phyloP scores from a whole-genome alignment of 2,113 vertebrate species.

The Hassar affinis region DNA sequence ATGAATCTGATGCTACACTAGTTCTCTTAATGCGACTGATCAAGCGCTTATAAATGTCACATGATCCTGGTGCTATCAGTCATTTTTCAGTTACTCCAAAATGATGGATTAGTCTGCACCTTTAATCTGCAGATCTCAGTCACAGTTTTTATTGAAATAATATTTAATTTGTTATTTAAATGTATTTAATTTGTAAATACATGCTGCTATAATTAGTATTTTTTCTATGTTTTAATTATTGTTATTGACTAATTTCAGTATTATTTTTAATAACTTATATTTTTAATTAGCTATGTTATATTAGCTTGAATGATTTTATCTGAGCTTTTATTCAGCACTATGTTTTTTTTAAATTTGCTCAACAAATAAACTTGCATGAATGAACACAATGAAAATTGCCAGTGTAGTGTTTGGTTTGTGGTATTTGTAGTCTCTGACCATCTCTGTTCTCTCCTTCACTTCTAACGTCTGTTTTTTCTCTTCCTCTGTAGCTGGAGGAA shows the following conservation, averaged over 20 bases:
- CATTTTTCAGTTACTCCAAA: no score
- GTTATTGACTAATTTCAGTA: not conserved
- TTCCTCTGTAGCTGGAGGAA: conserved; percentile 82
- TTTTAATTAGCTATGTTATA: not conserved
- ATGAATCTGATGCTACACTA: no score
- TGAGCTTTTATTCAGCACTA: not conserved
- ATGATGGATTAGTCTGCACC: no score
- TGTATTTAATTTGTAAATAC: not conserved
- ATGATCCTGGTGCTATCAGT: no score
- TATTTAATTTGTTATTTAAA: no score
- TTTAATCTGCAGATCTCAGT: not conserved
- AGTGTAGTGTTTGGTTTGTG: not conserved
- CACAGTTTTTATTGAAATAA: no score
- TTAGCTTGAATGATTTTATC: not conserved
- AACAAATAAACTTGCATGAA: no score
- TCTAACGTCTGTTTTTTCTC: not conserved
- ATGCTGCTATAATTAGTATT: no score
- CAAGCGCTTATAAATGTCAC: no score
- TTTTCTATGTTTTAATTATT: no score
- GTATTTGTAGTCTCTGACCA: not conserved
- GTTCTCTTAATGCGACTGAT: no score
- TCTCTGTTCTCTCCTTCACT: not conserved
- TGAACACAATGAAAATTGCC: not conserved
- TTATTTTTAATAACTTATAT: not conserved
- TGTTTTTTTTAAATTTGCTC: no score